Conservation (phyloP, 2,888 invertebrate species). For the Tolmerus cingulatus region DNA sequence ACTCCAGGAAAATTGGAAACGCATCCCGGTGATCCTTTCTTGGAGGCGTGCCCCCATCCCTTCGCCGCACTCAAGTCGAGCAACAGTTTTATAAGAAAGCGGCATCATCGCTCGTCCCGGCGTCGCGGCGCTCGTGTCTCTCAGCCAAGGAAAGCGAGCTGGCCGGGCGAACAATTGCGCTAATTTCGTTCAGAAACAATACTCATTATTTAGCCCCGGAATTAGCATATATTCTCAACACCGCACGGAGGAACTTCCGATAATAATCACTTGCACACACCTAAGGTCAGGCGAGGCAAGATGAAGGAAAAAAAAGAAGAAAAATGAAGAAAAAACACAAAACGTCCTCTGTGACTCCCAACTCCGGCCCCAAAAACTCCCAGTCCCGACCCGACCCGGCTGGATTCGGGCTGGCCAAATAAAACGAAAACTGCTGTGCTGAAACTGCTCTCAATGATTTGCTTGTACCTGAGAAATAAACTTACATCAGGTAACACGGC, state of each 20-base stretch:
- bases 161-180: not conserved
- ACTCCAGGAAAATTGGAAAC: not conserved
- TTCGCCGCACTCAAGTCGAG: not conserved
- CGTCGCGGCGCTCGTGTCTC: not conserved
- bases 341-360: not conserved
- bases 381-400: not conserved
- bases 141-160: not conserved
- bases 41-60: not conserved
- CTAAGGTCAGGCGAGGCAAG: not conserved
- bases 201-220: not conserved
- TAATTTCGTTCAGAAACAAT: not conserved
- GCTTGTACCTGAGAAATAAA: constrained; percentile 19
- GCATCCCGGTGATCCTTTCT: not conserved
- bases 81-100: constrained; percentile 4
- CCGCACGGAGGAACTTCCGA: not conserved
- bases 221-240: constrained; percentile 4
- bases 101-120: not conserved
- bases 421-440: not conserved
- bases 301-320: not conserved
- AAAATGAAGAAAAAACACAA: not conserved
- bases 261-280: constrained; percentile 18
- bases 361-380: not conserved
- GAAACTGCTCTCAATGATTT: constrained; percentile 20
- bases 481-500: constrained; percentile 33
- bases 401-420: not conserved